These are phyloP conservation scores for Procambarus clarkii DNA, from an alignment of 1,140 invertebrate genomes.

Conservation along the genomic window DNA sequence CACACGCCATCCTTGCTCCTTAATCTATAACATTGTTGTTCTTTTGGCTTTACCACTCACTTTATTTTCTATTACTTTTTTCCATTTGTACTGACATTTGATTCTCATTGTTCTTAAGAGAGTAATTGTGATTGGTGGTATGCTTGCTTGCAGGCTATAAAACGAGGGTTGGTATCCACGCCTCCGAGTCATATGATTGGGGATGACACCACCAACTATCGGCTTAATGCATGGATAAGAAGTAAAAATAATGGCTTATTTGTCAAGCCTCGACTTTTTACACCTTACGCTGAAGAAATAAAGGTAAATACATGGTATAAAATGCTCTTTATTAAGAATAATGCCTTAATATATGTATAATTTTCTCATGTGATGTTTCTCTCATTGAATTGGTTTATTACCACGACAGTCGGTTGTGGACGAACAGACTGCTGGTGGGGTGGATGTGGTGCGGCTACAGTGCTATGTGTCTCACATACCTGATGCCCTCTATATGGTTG, in stretches of 20 bases:
- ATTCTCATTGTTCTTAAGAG: too few species aligned
- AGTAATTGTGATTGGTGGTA: not conserved
- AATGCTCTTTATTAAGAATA: too few species aligned
- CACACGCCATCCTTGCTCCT: too few species aligned
- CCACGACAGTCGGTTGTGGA: constrained; percentile 83
- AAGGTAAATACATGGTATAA: constrained; percentile 80
- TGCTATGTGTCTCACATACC: constrained; percentile 83
- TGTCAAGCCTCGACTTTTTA: constrained; percentile 90
- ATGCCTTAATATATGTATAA: too few species aligned
- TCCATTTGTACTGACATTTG: too few species aligned
- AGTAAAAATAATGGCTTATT: constrained; percentile 87
- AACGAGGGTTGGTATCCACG: constrained; percentile 89
- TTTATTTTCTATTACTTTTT: too few species aligned
- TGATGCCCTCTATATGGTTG: constrained; percentile 95
- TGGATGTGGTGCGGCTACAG: constrained; percentile 84
- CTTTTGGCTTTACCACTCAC: too few species aligned
- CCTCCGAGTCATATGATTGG: constrained; percentile 92
- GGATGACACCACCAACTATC: constrained; percentile 79
- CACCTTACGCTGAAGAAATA: constrained; percentile 95
- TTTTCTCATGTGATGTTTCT: not conserved
- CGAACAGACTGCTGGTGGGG: constrained; percentile 88
- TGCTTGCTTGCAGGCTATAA: constrained; percentile 78
- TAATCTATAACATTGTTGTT: too few species aligned
- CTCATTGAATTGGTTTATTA: not conserved
- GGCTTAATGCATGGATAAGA: constrained; percentile 91